Percentiles rank a stretch among this genome's conserved stretches.
These are phyloP conservation scores for Ligdia adustata DNA, from an alignment of 2,888 invertebrate species.

Conservation along the genomic window DNA sequence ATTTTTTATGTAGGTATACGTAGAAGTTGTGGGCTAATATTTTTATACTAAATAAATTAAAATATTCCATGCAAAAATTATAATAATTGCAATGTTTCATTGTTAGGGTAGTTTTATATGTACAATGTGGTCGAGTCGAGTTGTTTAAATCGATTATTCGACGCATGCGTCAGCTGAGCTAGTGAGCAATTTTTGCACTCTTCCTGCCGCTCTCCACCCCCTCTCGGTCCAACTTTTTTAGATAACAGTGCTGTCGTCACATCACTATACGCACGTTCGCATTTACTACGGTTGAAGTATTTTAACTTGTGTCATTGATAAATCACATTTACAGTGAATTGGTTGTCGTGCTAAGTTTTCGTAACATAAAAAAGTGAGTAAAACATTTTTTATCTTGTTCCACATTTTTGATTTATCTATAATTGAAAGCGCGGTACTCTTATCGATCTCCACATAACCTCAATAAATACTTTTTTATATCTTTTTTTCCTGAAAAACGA, in stretches of 20 bases:
- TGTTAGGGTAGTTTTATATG: too few relatives aligned
- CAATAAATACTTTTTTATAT: neutral
- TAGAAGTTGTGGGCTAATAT: too few relatives aligned
- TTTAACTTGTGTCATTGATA: slow-evolving; percentile 34
- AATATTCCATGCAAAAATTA: too few relatives aligned
- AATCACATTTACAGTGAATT: slow-evolving; percentile 40
- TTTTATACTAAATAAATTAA: too few relatives aligned
- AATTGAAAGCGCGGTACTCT: slow-evolving; percentile 3
- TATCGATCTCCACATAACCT: slow-evolving; percentile 28
- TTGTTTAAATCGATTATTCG: slow-evolving; percentile 21
- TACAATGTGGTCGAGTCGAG: neutral
- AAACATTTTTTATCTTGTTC: slow-evolving; percentile 2
- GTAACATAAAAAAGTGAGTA: slow-evolving; percentile 45
- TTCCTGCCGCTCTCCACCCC: neutral
- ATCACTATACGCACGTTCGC: slow-evolving; percentile 3
- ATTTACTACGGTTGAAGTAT: neutral
- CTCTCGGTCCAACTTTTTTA: neutral
- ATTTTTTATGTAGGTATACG: too few relatives aligned
- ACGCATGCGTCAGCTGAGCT: slow-evolving; percentile 14
- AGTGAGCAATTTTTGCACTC: neutral
- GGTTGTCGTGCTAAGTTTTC: slow-evolving; percentile 31
- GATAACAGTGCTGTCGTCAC: neutral
- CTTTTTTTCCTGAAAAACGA: slow-evolving; percentile 8
- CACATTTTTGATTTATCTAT: neutral
- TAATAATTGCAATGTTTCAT: too few relatives aligned